Conservation (phyloP, 2,888 invertebrate genomes). For the Cephus rjabovi region DNA sequence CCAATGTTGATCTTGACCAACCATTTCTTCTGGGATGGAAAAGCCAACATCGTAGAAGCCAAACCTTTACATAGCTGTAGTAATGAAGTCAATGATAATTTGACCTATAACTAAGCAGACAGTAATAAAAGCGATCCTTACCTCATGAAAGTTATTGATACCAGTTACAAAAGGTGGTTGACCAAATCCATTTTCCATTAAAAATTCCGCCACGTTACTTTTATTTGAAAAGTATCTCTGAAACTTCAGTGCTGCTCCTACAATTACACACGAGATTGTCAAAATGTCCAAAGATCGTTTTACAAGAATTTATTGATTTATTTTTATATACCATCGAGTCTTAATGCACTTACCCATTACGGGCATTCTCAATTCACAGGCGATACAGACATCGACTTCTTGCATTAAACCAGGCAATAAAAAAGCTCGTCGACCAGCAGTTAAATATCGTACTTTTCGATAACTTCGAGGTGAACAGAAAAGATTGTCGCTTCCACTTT, state of each 20-base stretch:
- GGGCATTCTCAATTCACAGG: conserved; percentile 36
- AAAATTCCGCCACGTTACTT: conserved; percentile 31
- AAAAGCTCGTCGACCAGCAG: conserved; percentile 37
- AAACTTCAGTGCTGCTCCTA: conserved; percentile 34
- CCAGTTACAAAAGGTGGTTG: conserved; percentile 33
- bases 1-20: conserved; percentile 40
- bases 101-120: background rate
- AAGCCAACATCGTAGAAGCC: conserved; percentile 28
- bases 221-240: conserved; percentile 37
- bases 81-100: background rate
- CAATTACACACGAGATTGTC: background rate
- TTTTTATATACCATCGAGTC: background rate
- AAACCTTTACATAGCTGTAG: conserved; percentile 33
- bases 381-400: conserved; percentile 36
- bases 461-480: conserved; percentile 33
- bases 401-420: conserved; percentile 38
- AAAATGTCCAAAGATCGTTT: background rate
- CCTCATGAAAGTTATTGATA: conserved; percentile 28
- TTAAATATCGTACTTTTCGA: conserved; percentile 32
- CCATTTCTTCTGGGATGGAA: conserved; percentile 28
- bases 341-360: conserved; percentile 31
- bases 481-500: conserved; percentile 32
- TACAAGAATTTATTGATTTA: conserved; percentile 6
- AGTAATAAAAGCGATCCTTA: conserved; percentile 11
- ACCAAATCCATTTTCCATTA: conserved; percentile 25